Evolutionary conservation across 2,797 vertebrate genomes (phyloP).

Genomic region (Hydrolagus colliei): DNA sequence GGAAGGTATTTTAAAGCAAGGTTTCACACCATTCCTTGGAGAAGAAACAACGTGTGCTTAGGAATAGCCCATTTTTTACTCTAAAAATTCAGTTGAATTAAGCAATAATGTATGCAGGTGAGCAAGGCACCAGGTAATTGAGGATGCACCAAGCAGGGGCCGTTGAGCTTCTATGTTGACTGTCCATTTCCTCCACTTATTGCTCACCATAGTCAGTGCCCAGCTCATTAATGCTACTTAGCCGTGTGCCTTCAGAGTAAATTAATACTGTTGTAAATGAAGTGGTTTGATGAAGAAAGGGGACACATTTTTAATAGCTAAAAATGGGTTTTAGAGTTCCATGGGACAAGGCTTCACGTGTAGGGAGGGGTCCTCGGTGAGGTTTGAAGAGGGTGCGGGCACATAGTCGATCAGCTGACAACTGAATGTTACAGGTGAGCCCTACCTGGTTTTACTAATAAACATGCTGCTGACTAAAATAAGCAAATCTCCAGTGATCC

Average conservation of each 20-base stretch:
- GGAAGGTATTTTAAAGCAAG: too few species aligned
- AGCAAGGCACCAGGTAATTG: too few species aligned
- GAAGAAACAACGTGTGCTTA: too few species aligned
- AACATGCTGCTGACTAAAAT: background rate
- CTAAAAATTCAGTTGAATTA: too few species aligned
- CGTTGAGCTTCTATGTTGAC: background rate
- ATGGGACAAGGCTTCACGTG: too few species aligned
- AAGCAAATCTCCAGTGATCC: background rate
- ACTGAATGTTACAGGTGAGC: background rate
- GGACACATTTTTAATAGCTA: background rate
- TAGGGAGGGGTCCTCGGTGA: too few species aligned
- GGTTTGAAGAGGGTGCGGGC: background rate
- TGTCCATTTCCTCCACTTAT: background rate
- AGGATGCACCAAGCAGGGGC: background rate
- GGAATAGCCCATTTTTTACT: too few species aligned
- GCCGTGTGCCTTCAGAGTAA: background rate
- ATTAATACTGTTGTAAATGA: background rate
- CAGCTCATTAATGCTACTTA: background rate
- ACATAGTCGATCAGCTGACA: too few species aligned
- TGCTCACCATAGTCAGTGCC: background rate
- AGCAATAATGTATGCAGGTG: too few species aligned
- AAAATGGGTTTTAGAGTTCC: background rate
- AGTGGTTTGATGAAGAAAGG: background rate
- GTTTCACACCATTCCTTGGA: too few species aligned
- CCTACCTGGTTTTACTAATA: background rate